phyloP scores from a whole-genome alignment of 2,797 vertebrate genomes.

The Scarus forsteni region DNA sequence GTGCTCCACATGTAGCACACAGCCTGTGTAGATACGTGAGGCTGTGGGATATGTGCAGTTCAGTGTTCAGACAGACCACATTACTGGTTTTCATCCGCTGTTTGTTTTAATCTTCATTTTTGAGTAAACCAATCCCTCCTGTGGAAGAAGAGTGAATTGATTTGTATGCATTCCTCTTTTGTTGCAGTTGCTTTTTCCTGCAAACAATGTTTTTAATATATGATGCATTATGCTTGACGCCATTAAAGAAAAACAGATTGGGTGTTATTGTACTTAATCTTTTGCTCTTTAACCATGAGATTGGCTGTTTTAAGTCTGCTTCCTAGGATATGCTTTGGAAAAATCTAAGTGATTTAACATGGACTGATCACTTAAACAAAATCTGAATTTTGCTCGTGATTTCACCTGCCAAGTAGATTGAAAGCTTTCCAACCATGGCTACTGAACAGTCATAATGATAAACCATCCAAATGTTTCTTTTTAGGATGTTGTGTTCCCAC shows the following conservation, averaged over 20 bases:
- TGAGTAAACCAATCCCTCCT: neutral
- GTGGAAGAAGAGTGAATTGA: too few relatives aligned
- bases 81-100: constrained; percentile 6
- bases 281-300: neutral
- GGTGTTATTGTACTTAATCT: neutral
- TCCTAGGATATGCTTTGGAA: neutral
- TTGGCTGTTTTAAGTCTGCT: neutral
- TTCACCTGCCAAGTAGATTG: neutral
- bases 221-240: neutral
- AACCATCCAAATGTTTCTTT: too few relatives aligned
- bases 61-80: constrained; percentile 1
- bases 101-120: constrained; percentile 4
- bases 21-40: constrained; percentile 27
- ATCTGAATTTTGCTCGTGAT: neutral
- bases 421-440: too few relatives aligned
- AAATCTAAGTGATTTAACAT: too few relatives aligned
- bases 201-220: neutral
- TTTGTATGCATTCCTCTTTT: neutral
- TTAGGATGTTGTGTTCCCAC: too few relatives aligned
- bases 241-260: neutral
- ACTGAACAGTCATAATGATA: neutral
- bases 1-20: constrained; percentile 41
- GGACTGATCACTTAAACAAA: too few relatives aligned
- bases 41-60: constrained; percentile 11
- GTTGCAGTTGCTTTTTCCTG: neutral